Evolutionary conservation across 2,113 vertebrate species (phyloP).

Genomic region (Camelus dromedarius): DNA sequence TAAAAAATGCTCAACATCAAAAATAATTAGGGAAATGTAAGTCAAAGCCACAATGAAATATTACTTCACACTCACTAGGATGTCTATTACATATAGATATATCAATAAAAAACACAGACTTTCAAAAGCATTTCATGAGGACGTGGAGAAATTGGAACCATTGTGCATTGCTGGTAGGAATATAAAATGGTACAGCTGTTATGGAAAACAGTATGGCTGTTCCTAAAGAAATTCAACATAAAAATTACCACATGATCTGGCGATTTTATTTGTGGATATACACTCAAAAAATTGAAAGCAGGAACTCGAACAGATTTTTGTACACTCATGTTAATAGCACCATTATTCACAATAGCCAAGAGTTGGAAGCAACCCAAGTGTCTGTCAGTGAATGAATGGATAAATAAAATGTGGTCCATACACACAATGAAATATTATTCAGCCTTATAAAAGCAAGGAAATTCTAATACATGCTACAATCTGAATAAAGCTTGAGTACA

Average conservation of each 20-base stretch:
- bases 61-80: neutral
- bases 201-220: neutral
- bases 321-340: neutral
- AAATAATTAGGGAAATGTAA: slow-evolving; percentile 9
- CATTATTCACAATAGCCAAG: neutral
- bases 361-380: neutral
- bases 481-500: neutral
- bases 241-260: neutral
- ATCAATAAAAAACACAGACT: neutral
- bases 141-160: neutral
- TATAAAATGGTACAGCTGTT: neutral
- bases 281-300: neutral
- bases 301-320: neutral
- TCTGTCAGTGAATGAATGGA: neutral
- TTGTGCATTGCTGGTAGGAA: neutral
- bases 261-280: neutral
- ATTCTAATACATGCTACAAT: neutral
- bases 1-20: neutral
- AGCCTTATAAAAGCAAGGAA: neutral
- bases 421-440: neutral
- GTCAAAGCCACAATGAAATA: neutral
- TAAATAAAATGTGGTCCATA: neutral
- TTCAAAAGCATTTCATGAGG: neutral
- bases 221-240: neutral
- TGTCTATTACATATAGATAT: neutral